A percentile compares a stretch with the other conserved stretches of the same genome.
These are phyloP conservation scores for Saccostrea cuccullata DNA, from an alignment of 1,140 invertebrate genomes.

Conservation along the genomic window DNA sequence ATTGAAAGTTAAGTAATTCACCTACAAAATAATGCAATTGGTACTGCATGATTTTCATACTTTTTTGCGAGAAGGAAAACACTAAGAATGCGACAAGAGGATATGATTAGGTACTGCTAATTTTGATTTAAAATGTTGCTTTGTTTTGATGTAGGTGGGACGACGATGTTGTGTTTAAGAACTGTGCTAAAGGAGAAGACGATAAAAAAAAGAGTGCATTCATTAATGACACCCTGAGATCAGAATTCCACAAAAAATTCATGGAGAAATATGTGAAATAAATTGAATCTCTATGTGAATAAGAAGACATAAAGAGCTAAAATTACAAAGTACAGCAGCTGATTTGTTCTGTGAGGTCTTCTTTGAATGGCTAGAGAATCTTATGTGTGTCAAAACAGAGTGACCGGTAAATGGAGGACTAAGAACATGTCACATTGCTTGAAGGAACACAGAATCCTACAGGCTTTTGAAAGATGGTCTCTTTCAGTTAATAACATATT, in stretches of 20 bases:
- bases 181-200: slow-evolving; percentile 97
- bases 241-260: slow-evolving; percentile 99
- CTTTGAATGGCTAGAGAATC: not conserved
- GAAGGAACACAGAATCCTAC: no score
- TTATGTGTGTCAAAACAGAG: not conserved
- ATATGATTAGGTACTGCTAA: no score
- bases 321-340: not conserved
- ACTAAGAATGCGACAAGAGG: no score
- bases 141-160: slow-evolving; percentile 87
- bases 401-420: not conserved
- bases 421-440: no score
- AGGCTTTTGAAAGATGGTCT: no score
- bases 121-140: not conserved
- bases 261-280: slow-evolving; percentile 99
- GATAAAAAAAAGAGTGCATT: slow-evolving; percentile 91
- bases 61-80: no score
- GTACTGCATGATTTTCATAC: no score
- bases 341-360: not conserved
- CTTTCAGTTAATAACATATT: no score
- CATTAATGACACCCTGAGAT: slow-evolving; percentile 98
- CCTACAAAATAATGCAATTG: no score
- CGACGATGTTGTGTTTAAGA: slow-evolving; percentile 99
- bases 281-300: not conserved
- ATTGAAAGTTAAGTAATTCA: no score
- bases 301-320: not conserved